Evolutionary conservation across 2,888 invertebrate species (phyloP), one percentile per base, ranked within the genome.

Genomic region (Stictocephala bisonia): DNA sequence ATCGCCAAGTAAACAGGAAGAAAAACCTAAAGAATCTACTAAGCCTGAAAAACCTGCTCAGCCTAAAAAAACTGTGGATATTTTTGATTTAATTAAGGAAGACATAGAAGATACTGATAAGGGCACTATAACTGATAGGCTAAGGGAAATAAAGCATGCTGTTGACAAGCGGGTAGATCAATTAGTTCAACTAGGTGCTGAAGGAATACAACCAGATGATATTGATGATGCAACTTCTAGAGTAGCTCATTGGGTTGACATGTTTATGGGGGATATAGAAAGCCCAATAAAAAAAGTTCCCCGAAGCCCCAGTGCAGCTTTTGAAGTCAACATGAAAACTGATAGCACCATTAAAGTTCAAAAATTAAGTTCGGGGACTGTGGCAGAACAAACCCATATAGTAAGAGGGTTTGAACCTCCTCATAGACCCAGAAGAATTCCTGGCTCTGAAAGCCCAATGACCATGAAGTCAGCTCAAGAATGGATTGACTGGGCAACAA

Each of bases 401-500:
- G 64, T 27, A 6, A 64, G 44, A 44, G 64, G 64, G 15, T 40
- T 64, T 1, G 41, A 64, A 26, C 26, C 18, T 9, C 64, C 64
- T 64, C 41, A 40, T 26, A 41, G 64, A n/a, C n/a, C n/a, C 3
- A 18, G 64, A 4, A 64, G 44, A 15, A 40, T 64, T 44, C 64
- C 64, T 15, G 64, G 3, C 15, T 44, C 64, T 13, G 64, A 44
- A 18, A 64, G 64, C 27, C 64, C 64, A n/a, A 40, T 64, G 26
- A 27, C 41, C 44, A 15, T 60, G 4, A 64, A 64, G 27, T 50
- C 50, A 6, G 68, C 51, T 15, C 27, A 51, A n/a, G 51, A 74
- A 26, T 77, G 77, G 77, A 71, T 74, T 3, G 51, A 76, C 40
- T 77, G 77, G 77, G 77, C 75, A 2, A 58, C 64, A 15, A 50